Base-by-base conservation (phyloP, 2,888 invertebrate genomes). In the Arge pagana region DNA sequence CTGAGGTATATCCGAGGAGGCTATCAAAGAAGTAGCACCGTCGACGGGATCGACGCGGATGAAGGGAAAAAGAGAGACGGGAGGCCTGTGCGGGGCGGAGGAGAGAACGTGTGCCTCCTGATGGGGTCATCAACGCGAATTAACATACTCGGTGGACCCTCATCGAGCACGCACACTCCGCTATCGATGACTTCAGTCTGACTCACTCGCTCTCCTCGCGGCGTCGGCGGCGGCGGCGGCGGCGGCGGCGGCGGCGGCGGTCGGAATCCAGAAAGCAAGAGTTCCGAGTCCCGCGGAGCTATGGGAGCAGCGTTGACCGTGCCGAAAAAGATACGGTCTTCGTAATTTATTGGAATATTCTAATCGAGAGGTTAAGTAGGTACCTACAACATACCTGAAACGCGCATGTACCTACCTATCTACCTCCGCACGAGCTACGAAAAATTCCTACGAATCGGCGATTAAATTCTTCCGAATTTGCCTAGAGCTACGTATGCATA, bases 111-210 rank as follows among this genome's bases (percentile, higher is more conserved):
- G 33, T 33, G 45, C 35, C 33, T 33, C 33, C 33, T 23, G 45
- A 45, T 33, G 45, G 45, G 45, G 45, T 33, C 45, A 45, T 45
- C 45, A 45, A 68, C 62, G 72, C 64, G 71, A 74, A 74, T 74
- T 74, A 74, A 74, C 74, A 74, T 74, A 74, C 72, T 68, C 66
- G 74, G 71, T 68, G 63, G 66, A 67, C 68, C 65, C 65, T 66
- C 65, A 8, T 11, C 28, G 42, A 19, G 19, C 42, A 28, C 42
- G 43, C 31, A 31, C 13, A 33, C 33, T 7, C 21, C 15, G 15
- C 19, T n/a, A 11, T 15, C 26, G 50, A 51, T 51, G 50, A 51
- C 35, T 51, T 18, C 24, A 43, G 42, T 35, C 42, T 50, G 50
- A 50, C 50, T 50, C 50, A 50, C 41, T 24, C n/a, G n/a, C n/a